Base-by-base conservation (phyloP, 2,888 invertebrate genomes). In the Zygaena filipendulae region DNA sequence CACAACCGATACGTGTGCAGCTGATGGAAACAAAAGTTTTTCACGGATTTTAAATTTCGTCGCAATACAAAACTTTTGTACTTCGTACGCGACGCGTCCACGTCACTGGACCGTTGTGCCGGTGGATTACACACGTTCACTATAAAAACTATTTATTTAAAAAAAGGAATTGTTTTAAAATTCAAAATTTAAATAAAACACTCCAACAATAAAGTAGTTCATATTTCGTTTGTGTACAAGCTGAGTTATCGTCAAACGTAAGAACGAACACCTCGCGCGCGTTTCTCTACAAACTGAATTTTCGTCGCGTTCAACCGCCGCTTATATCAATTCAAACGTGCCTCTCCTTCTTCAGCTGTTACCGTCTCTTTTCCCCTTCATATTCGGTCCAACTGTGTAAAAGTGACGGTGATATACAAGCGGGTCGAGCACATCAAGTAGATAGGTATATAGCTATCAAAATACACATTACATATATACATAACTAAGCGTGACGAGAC, bases 251-350 rank as follows among this genome's bases (percentile, higher is more conserved):
- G n/a, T n/a, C n/a, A n/a, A n/a, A n/a, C 16, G 16, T 16, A 6
- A 7, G 4, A 16, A 16, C 16, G 16, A 7, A 51, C 52, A 39
- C 56, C 50, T 43, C 55, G 45, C 61, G 55, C 50, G 50, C 40
- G 61, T 56, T 62, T 58, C 58, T 55, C 59, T 58, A 44, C 62
- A 51, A 66, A 79, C 77, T 79, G 69, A 77, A 63, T 69, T 71
- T 70, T 67, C 54, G 64, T 57, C 49, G 58, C 56, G 66, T 61
- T 59, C 63, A 62, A 66, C 70, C 61, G 72, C 75, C 68, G 77
- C 67, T 79, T 79, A 72, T 79, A 79, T 77, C 70, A 79, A 68
- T 67, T 72, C 70, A 59, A 45, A 43, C 53, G 52, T 47, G 39
- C 32, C 52, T 43, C 59, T 61, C 70, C 69, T 68, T 68, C 66